Base-by-base conservation (phyloP, 2,888 invertebrate genomes). In the Morpho deidamia region DNA sequence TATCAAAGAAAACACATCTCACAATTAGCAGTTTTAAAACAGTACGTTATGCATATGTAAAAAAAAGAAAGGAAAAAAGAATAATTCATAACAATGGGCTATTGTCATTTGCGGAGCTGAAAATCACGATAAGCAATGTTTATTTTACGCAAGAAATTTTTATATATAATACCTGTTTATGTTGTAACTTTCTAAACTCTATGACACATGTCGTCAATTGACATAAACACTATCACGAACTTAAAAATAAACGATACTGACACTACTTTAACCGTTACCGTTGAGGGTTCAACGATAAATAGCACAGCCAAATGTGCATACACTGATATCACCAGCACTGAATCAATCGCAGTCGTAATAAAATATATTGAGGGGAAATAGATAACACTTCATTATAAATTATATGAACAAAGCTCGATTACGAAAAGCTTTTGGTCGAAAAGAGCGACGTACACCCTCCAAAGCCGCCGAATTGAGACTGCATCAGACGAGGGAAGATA, bases 321-420 rank as follows among this genome's bases (percentile, higher is more conserved):
- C 59, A 69, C 68, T 62, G 53, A 8, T 68, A 66, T 53, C 60
- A 73, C 78, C 71, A 64, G 55, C 69, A 65, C 62, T 53, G 43
- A 47, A 51, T 53, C 45, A 52, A 59, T 45, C 61, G 58, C 55
- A 56, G 51, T 55, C 44, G 51, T 60, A 65, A 55, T 62, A 66
- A 66, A 65, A 68, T 70, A 61, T 51, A 61, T 62, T 66, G 59
- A 65, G 67, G 37, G 60, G 54, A 61, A 74, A 74, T 62, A 71
- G 64, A 72, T 68, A 64, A 70, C 74, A 78, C 78, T 75, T 79
- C 72, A 75, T 77, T 72, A 70, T 70, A 68, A 67, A 67, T 71
- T 68, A 70, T 65, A 65, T 67, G 70, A 76, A 76, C 72, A 85
- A 88, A 88, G 88, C 87, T 84, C 88, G 85, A 75, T 73, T 71